Conservation (phyloP, 37 sponge, comb jelly and placozoan species). For the Petrosia ficiformis region DNA sequence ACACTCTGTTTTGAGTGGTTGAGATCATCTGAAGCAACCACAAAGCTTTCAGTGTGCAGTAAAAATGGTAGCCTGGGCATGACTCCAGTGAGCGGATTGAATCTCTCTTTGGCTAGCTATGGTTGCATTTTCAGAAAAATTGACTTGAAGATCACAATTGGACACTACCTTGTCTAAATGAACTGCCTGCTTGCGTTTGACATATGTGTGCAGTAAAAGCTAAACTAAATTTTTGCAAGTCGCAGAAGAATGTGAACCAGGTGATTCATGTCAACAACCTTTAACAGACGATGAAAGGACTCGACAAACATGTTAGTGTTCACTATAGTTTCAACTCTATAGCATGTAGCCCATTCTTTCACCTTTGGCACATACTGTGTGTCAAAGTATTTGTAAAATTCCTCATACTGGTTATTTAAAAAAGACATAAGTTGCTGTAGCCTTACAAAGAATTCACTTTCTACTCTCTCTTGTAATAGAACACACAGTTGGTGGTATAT, state of each 20-base stretch:
- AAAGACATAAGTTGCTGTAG: neutral
- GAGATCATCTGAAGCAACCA: too few relatives aligned
- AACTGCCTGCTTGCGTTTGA: conserved; percentile 30
- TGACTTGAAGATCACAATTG: conserved; percentile 30
- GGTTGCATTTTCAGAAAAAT: conserved; percentile 46
- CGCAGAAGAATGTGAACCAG: neutral
- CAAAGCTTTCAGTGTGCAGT: too few relatives aligned
- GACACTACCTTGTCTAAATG: conserved; percentile 6
- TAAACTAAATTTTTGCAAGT: too few relatives aligned
- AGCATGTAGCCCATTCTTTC: neutral
- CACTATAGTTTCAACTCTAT: neutral
- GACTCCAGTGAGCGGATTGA: conserved; percentile 33
- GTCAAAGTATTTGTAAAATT: neutral
- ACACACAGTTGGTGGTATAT: neutral
- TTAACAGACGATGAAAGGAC: neutral
- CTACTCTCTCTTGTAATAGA: neutral
- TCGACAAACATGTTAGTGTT: neutral
- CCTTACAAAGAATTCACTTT: neutral
- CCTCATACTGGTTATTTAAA: neutral
- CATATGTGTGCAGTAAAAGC: conserved; percentile 30
- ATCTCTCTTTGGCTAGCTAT: conserved; percentile 23
- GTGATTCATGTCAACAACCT: neutral
- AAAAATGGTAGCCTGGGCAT: conserved; percentile 32
- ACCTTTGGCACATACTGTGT: neutral
- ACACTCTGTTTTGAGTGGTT: conserved; percentile 40